Evolutionary conservation across 1,140 invertebrate genomes (phyloP).

Genomic region (Micrasema minimum): DNA sequence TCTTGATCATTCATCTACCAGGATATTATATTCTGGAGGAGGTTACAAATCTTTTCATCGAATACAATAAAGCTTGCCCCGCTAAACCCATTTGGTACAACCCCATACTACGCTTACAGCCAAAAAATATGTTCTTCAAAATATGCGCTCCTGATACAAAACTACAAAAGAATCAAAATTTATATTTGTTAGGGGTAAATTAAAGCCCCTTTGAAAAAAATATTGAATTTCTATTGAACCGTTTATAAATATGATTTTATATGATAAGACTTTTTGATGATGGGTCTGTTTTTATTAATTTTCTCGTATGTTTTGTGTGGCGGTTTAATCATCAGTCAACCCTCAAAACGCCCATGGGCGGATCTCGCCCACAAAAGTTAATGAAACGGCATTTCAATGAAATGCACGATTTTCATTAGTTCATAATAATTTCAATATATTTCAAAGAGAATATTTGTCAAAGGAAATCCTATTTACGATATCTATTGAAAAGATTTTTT

Average conservation of each 20-base stretch:
- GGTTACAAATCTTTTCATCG: slow-evolving; percentile 19
- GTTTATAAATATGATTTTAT: no score
- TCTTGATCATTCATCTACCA: no score
- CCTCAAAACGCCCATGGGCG: not conserved
- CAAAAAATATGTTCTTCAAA: slow-evolving; percentile 16
- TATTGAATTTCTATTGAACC: no score
- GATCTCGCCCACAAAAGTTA: not conserved
- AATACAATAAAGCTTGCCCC: not conserved
- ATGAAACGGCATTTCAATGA: not conserved
- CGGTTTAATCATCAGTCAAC: slow-evolving; percentile 10
- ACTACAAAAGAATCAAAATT: not conserved
- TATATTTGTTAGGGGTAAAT: no score
- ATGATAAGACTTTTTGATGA: no score
- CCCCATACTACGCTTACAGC: not conserved
- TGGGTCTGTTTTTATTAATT: not conserved
- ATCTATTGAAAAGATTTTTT: no score
- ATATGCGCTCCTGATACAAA: slow-evolving; percentile 2
- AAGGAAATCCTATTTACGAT: not conserved
- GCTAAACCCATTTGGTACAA: not conserved
- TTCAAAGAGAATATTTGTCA: not conserved
- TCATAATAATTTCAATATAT: not conserved
- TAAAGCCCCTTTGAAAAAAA: no score
- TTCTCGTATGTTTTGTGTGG: not conserved
- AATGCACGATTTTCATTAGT: no score
- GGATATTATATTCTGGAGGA: slow-evolving; percentile 7